Evolutionary conservation across 2,888 invertebrate species (phyloP), one percentile per base, ranked within the genome.

Genomic region (Nomada goodeniana): DNA sequence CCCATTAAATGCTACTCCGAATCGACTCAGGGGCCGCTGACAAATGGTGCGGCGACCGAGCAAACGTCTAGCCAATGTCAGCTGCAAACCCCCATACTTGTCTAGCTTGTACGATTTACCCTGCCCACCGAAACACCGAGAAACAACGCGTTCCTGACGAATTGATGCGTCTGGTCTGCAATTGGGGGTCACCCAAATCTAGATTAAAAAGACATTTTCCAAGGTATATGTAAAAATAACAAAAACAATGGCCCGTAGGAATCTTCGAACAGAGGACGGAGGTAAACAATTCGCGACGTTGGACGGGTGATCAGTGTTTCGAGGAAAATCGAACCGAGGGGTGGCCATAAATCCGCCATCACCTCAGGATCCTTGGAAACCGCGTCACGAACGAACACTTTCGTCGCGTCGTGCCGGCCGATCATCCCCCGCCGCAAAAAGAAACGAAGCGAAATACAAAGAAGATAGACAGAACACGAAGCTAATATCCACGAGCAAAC

Each of bases 401-500:
- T 57, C 42, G 59, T 69, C 69, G 57, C 73, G 53, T 67, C 67
- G 59, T 44, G 47, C 65, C 47, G 63, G 63, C 67, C 80, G 60
- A 65, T 53, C 52, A 55, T 61, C 20, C 64, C 53, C 13, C 23
- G 52, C 18, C 57, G 44, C 23, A 11, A 50, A 57, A 42, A 57
- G 57, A 29, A 36, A 52, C 7, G 15, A 15, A n/a, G n/a, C 10
- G 18, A 2, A 23, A 47, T 1, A 18, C 3, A 36, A 11, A 18
- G 2, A 13, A 2, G 13, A 52, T 10, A 29, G 26, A n/a, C n/a
- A 42, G 47, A 57, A 4, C 47, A 23, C n/a, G 52, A 67, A 63
- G 80, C 75, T 83, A 83, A 83, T 83, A 79, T 79, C 89, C 85
- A 86, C 82, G 75, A 63, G 50, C 83, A 75, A 79, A 84, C 84